phyloP scores from a whole-genome alignment of 2,888 invertebrate genomes.

The Halocaridina rubra region DNA sequence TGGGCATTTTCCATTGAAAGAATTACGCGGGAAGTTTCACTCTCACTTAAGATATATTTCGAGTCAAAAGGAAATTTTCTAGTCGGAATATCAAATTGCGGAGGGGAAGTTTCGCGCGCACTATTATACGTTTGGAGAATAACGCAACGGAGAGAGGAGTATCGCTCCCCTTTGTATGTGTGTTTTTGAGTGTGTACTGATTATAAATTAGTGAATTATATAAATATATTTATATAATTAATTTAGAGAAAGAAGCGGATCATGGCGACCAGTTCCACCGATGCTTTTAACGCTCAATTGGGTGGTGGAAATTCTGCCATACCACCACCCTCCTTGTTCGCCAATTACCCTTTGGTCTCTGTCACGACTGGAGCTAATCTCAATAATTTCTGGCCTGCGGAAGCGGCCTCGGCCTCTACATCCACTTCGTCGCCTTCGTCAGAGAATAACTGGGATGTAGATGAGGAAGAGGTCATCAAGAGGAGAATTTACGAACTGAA shows the following conservation, averaged over 20 bases:
- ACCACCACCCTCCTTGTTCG: conserved; percentile 33
- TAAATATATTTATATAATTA: too few species aligned
- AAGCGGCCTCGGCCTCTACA: conserved; percentile 31
- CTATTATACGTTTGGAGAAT: too few species aligned
- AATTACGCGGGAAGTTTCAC: too few species aligned
- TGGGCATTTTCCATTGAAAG: background rate
- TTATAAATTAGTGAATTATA: background rate
- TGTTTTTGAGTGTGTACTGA: background rate
- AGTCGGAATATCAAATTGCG: too few species aligned
- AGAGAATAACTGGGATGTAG: conserved; percentile 52
- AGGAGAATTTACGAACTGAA: conserved; percentile 68
- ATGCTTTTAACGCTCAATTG: conserved; percentile 37
- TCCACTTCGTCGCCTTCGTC: conserved; percentile 21
- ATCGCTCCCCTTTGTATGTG: background rate
- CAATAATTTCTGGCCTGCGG: conserved; percentile 37
- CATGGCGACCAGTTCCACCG: conserved; percentile 60
- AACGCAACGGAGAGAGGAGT: too few species aligned
- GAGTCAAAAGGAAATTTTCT: too few species aligned
- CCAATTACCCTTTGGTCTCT: conserved; percentile 51
- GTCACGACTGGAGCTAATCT: conserved; percentile 50
- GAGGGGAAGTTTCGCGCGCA: too few species aligned
- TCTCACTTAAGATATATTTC: background rate
- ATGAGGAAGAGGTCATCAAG: conserved; percentile 66
- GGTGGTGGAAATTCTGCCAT: too few species aligned
- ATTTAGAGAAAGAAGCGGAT: background rate